phyloP scores from a whole-genome alignment of 53 echinoderm and acorn worm genomes.

The Holothuria scabra region DNA sequence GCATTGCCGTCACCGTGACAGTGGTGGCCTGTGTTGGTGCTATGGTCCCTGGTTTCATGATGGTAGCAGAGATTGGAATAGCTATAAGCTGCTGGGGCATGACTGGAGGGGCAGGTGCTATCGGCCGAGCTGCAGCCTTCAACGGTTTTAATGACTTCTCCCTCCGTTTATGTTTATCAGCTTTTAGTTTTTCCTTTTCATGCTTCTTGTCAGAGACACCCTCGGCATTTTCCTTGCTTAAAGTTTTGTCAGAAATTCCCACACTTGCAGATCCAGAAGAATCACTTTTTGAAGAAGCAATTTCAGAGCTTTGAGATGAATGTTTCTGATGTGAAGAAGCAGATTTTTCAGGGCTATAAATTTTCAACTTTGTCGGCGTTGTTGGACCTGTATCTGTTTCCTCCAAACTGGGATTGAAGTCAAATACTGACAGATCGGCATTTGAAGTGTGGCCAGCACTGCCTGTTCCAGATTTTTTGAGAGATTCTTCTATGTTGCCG shows the following conservation, averaged over 20 bases:
- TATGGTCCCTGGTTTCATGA: conserved; percentile 71
- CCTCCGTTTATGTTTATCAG: conserved; percentile 89
- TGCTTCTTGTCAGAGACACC: conserved; percentile 62
- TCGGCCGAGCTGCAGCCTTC: conserved; percentile 74
- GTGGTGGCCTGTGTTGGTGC: conserved; percentile 59
- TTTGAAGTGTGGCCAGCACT: conserved; percentile 18
- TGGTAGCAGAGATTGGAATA: conserved; percentile 86
- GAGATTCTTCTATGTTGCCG: conserved; percentile 8
- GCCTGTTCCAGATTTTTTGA: background rate
- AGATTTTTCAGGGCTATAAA: conserved; percentile 67
- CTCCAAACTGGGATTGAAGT: conserved; percentile 78
- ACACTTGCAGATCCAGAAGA: conserved; percentile 40
- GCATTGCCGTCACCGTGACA: conserved; percentile 68
- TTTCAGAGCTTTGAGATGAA: conserved; percentile 55
- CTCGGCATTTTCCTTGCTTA: conserved; percentile 56
- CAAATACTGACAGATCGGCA: conserved; percentile 91
- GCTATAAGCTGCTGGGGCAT: conserved; percentile 91
- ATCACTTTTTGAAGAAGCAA: background rate
- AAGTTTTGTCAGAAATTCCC: conserved; percentile 23
- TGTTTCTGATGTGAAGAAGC: conserved; percentile 51
- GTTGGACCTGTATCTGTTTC: conserved; percentile 58
- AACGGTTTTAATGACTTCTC: conserved; percentile 73
- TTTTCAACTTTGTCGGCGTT: conserved; percentile 20
- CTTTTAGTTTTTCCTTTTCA: conserved; percentile 84
- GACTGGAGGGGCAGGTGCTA: conserved; percentile 76